Percentiles rank a stretch among this genome's conserved stretches.
phyloP scores from a whole-genome alignment of 2,888 invertebrate species.

The Drosophila neonasuta region DNA sequence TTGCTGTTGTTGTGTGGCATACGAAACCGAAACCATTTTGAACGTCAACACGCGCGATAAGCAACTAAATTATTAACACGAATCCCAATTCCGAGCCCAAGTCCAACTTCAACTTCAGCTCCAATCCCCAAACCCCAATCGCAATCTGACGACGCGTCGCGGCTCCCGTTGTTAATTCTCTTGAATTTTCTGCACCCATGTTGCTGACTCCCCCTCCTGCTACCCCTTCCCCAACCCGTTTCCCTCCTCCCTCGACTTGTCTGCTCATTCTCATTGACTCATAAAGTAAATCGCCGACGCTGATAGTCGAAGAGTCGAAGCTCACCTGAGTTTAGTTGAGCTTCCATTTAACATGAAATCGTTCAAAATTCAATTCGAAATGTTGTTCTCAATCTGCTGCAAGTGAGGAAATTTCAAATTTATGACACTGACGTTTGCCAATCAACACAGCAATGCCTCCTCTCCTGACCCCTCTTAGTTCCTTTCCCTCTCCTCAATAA shows the following conservation, averaged over 20 bases:
- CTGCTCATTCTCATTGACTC: constrained; percentile 52
- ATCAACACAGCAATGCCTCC: constrained; percentile 49
- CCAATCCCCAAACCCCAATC: constrained; percentile 25
- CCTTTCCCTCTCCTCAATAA: background rate
- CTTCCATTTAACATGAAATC: constrained; percentile 58
- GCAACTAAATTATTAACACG: constrained; percentile 80
- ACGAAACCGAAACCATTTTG: constrained; percentile 68
- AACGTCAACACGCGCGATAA: constrained; percentile 78
- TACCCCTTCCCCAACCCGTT: background rate
- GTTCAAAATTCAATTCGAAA: constrained; percentile 67
- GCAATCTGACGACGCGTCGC: constrained; percentile 37
- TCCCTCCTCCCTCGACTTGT: background rate
- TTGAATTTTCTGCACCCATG: constrained; percentile 61
- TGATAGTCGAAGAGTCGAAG: constrained; percentile 46
- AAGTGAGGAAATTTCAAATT: constrained; percentile 64
- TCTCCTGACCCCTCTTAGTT: background rate
- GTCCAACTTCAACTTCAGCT: constrained; percentile 20
- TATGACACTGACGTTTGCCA: constrained; percentile 65
- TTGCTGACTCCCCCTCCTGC: constrained; percentile 20
- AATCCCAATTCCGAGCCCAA: constrained; percentile 37
- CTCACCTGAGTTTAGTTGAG: constrained; percentile 34
- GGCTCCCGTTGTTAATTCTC: constrained; percentile 69
- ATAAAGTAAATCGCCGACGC: constrained; percentile 69
- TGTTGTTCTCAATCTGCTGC: constrained; percentile 34
- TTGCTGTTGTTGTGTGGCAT: background rate